Evolutionary conservation across 2,797 vertebrate genomes (phyloP).

Genomic region (Labeo calbasu): DNA sequence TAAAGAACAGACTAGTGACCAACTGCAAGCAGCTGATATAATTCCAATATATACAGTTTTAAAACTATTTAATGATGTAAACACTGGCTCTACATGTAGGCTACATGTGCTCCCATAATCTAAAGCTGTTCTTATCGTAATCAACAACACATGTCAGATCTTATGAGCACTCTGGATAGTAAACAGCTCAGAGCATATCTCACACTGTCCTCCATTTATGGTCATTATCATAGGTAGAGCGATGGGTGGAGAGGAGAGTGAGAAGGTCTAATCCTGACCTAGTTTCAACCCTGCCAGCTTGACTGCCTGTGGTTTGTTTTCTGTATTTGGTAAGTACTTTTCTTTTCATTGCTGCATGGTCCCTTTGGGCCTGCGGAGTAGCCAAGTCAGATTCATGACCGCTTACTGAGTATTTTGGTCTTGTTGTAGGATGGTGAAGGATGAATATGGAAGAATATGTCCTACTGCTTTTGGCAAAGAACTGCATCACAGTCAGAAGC

Average conservation of each 20-base stretch:
- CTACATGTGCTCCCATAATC: not conserved
- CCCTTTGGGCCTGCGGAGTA: slow-evolving; percentile 16
- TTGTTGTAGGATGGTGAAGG: slow-evolving; percentile 11
- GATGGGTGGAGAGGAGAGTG: not conserved
- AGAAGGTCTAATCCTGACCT: slow-evolving; percentile 60
- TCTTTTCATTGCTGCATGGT: not conserved
- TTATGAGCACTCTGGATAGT: not conserved
- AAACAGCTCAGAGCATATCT: not conserved
- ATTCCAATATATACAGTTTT: not conserved
- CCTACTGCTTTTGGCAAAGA: slow-evolving; percentile 1
- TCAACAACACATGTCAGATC: not conserved
- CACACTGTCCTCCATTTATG: not conserved
- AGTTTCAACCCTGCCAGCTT: slow-evolving; percentile 64
- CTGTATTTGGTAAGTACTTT: slow-evolving; percentile 55
- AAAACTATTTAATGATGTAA: not conserved
- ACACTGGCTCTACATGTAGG: not conserved
- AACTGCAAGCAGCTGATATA: not conserved
- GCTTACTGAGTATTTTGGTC: not conserved
- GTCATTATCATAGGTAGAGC: slow-evolving; percentile 27
- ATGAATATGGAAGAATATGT: not conserved
- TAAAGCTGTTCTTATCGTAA: not conserved
- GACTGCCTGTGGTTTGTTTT: slow-evolving; percentile 60
- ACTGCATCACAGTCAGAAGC: not conserved
- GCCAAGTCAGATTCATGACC: slow-evolving; percentile 3
- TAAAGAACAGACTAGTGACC: not conserved